Conservation (phyloP, 2,797 vertebrate species). For the Tinamus major region DNA sequence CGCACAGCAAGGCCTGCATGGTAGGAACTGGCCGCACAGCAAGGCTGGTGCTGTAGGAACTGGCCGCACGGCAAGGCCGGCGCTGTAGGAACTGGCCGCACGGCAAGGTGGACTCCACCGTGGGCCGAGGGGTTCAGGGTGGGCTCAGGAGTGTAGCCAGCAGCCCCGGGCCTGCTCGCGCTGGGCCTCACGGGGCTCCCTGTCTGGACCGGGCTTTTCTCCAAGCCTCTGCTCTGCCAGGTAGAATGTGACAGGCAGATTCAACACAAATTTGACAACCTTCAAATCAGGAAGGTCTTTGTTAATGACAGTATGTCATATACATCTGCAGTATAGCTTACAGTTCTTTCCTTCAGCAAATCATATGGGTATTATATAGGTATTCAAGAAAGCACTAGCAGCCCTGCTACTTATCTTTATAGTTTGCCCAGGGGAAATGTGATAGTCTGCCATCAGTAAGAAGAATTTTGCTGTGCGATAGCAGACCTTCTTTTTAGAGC, state of each 20-base stretch:
- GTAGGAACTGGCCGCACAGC: background rate
- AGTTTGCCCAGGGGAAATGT: background rate
- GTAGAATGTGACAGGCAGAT: too few species aligned
- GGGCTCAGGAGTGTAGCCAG: accelerated
- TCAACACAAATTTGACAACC: too few species aligned
- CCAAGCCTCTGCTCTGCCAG: accelerated
- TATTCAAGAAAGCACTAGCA: background rate
- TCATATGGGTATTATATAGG: background rate
- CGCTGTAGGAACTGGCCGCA: background rate
- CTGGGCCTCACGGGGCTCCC: too few species aligned
- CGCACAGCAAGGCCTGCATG: accelerated
- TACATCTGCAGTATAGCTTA: accelerated
- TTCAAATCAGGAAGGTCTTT: accelerated
- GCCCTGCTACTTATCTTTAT: accelerated
- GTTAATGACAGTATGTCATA: accelerated
- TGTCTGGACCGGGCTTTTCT: too few species aligned
- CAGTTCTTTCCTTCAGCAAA: background rate
- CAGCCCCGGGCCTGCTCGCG: background rate
- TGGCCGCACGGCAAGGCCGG: too few species aligned
- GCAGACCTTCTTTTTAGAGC: background rate
- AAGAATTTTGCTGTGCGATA: background rate
- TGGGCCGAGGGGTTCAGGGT: accelerated
- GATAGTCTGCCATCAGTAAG: accelerated
- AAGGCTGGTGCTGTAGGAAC: accelerated
- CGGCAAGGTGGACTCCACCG: background rate